These are phyloP conservation scores for Teleogryllus occipitalis DNA, from an alignment of 1,140 invertebrate genomes.

Conservation along the genomic window DNA sequence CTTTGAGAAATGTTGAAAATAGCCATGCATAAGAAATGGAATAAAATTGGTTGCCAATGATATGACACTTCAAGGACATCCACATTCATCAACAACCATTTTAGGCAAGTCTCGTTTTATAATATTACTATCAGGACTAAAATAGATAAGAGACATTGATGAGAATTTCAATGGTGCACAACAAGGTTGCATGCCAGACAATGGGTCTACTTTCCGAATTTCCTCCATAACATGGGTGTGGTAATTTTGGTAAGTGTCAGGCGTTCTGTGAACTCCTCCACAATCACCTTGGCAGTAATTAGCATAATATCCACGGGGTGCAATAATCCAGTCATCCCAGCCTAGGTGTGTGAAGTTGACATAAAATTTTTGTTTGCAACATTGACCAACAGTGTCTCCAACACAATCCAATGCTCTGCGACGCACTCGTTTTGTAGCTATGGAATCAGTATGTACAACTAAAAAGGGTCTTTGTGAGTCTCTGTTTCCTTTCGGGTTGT, in stretches of 20 bases:
- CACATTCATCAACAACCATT: conserved; percentile 95
- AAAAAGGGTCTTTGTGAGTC: conserved; percentile 71
- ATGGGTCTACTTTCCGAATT: conserved; percentile 63
- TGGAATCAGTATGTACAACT: conserved; percentile 67
- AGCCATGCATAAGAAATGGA: neutral
- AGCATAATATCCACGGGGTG: conserved; percentile 77
- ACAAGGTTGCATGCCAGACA: conserved; percentile 74
- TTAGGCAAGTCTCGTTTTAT: conserved; percentile 89
- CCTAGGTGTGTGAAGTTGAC: conserved; percentile 83
- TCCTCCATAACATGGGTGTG: conserved; percentile 86
- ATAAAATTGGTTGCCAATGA: neutral
- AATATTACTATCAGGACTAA: conserved; percentile 81
- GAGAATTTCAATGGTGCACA: conserved; percentile 91
- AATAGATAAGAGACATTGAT: conserved; percentile 87
- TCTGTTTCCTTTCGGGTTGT: conserved; percentile 29
- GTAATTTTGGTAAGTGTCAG: conserved; percentile 76
- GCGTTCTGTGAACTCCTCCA: conserved; percentile 59
- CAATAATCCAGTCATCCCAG: conserved; percentile 94
- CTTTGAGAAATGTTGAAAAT: neutral
- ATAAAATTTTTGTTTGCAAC: conserved; percentile 85
- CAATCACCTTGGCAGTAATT: conserved; percentile 90
- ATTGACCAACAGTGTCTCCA: conserved; percentile 63
- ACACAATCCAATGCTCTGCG: conserved; percentile 74
- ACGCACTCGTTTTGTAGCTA: conserved; percentile 48
- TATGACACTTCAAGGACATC: conserved; percentile 59